A percentile compares a stretch with the other conserved stretches of the same genome.
Conservation (phyloP, 2,113 vertebrate species). For the Crotalus helleri region DNA sequence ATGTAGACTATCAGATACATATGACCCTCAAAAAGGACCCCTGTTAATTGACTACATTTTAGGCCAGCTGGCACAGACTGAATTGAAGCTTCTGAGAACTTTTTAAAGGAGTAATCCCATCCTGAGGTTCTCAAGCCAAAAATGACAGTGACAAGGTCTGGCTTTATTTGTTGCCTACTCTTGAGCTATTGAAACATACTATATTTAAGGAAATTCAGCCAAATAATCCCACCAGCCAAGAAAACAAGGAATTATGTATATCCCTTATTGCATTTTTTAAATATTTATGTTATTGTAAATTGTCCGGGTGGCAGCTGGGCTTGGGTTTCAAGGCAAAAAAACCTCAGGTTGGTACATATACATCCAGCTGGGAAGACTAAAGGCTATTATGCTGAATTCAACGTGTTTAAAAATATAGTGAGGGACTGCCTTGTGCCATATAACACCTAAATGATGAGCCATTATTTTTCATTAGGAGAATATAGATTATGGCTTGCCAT, state of each 20-base stretch:
- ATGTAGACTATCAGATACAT: neutral
- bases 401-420: conserved; percentile 8
- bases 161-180: neutral
- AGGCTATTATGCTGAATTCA: conserved; percentile 8
- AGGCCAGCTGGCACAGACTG: too few relatives aligned
- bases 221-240: conserved; percentile 61
- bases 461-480: conserved; percentile 22
- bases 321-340: conserved; percentile 52
- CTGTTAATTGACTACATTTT: too few relatives aligned
- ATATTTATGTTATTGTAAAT: conserved; percentile 64
- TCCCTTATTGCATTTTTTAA: conserved; percentile 60
- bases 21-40: neutral
- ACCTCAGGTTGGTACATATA: conserved; percentile 50
- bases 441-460: neutral
- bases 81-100: neutral
- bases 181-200: conserved; percentile 55
- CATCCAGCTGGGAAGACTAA: conserved; percentile 50
- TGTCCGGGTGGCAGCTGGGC: conserved; percentile 64
- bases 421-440: neutral
- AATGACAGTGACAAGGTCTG: neutral
- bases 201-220: conserved; percentile 44
- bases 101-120: neutral
- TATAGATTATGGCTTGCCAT: neutral
- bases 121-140: too few relatives aligned
- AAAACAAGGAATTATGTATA: conserved; percentile 63